Base-by-base conservation (phyloP, 2,888 invertebrate genomes). In the Resseliella maxima region DNA sequence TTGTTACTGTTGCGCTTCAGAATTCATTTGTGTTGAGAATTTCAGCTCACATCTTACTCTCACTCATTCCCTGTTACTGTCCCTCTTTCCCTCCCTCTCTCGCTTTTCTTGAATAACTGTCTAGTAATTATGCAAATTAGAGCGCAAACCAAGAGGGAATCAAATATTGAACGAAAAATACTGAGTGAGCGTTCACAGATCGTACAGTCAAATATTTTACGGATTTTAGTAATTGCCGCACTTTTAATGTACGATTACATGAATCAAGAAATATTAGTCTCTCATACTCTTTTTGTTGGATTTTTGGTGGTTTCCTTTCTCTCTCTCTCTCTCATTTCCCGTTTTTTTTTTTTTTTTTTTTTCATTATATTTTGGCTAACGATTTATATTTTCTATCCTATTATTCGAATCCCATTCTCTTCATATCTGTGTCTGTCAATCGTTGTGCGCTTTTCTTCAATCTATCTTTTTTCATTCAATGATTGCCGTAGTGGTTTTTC, bases 121-220 rank as follows among this genome's bases (percentile, higher is more conserved):
- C 72, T 72, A 72, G 72, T 72, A 72, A 72, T 72, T 72, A 72
- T 72, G 72, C 72, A 72, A 72, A 72, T 72, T 72, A 72, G 72
- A 72, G 31, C 72, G 72, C 72, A 72, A 72, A 72, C 72, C 72
- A 72, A 72, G 72, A 72, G 72, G 72, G 72, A 72, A 72, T 31
- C 72, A 72, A 72, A 72, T 31, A 72, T 72, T 27, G 72, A 72
- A 72, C 59, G 31, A n/a, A 24, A 72, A 72, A 72, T 72, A 31
- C 72, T 18, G 27, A 72, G 31, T 1, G 31, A 2, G 72, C 27
- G 10, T 18, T 12, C 72, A 0, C 31, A 72, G 2, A 72, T 18
- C 27, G 31, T 18, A 72, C 2, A 31, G 72, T n/a, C n/a, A 35
- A 72, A 72, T 72, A 72, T 31, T 72, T 31, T 35, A 72, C 72